Percentiles rank a stretch among this genome's conserved stretches.
Conservation (phyloP, 2,113 vertebrate genomes). For the Indicator maculatus region DNA sequence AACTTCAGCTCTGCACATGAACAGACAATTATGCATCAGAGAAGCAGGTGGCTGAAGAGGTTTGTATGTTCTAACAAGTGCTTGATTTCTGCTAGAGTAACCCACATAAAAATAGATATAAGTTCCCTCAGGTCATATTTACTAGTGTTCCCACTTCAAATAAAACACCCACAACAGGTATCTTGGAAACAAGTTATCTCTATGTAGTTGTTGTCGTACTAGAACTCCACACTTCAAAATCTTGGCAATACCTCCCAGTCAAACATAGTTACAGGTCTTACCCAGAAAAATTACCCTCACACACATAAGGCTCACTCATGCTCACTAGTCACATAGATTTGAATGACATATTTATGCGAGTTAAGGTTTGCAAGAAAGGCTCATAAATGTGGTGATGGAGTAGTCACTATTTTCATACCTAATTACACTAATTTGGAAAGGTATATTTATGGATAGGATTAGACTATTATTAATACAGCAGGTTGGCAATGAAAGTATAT, state of each 20-base stretch:
- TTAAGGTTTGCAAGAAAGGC: not conserved
- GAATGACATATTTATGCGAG: not conserved
- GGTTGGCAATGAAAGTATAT: not conserved
- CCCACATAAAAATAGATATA: constrained; percentile 4
- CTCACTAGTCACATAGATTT: not conserved
- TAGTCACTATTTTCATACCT: not conserved
- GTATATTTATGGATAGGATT: constrained; percentile 17
- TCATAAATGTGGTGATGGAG: not conserved
- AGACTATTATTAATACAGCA: not conserved
- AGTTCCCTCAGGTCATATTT: constrained; percentile 46
- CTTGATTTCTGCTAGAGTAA: constrained; percentile 15
- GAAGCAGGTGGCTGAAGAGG: not conserved
- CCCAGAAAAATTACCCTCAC: not conserved
- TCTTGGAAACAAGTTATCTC: constrained; percentile 49
- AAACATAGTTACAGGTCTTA: not conserved
- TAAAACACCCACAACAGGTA: constrained; percentile 41
- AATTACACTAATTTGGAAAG: constrained; percentile 23
- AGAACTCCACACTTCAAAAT: not conserved
- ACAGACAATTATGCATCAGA: not conserved
- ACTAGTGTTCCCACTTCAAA: constrained; percentile 34
- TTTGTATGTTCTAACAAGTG: not conserved
- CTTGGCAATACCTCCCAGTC: constrained; percentile 8
- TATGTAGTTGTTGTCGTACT: not conserved
- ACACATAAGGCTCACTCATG: not conserved
- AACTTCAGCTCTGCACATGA: not conserved